These are phyloP conservation scores for Campylomormyrus numenius DNA, from an alignment of 2,113 vertebrate genomes.

Conservation along the genomic window DNA sequence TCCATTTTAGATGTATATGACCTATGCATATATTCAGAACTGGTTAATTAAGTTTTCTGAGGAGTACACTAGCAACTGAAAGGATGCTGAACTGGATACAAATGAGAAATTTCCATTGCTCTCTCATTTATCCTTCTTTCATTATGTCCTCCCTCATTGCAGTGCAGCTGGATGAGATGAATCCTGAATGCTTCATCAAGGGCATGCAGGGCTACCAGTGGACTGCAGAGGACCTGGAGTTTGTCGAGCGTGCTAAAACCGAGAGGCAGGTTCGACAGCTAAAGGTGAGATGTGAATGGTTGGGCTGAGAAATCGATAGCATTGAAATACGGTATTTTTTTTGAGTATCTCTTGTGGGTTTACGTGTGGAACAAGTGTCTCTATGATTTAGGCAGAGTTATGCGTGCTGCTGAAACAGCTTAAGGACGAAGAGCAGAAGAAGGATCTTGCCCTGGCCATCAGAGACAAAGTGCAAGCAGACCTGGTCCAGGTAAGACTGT, in stretches of 20 bases:
- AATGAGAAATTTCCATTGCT: constrained; percentile 4
- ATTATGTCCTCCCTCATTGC: not conserved
- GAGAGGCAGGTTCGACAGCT: constrained; percentile 12
- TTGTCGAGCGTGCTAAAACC: constrained; percentile 26
- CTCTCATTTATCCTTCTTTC: not conserved
- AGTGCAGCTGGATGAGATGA: constrained; percentile 17
- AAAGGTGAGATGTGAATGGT: constrained; percentile 17
- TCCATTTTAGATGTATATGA: not conserved
- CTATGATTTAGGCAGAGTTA: constrained; percentile 16
- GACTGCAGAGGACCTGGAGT: constrained; percentile 27
- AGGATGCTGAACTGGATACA: not conserved
- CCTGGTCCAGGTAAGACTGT: not conserved
- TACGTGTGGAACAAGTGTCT: not conserved
- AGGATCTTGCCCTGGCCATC: not conserved
- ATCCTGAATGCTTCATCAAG: constrained; percentile 24
- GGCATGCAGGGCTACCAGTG: constrained; percentile 27
- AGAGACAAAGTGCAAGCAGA: constrained; percentile 27
- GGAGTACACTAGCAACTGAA: not conserved
- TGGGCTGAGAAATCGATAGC: not conserved
- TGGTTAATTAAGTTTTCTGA: not conserved
- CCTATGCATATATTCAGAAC: not conserved
- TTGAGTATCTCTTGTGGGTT: not conserved
- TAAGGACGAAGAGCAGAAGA: not conserved
- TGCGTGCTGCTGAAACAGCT: constrained; percentile 1
- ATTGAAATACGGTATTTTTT: not conserved